Base-by-base conservation (phyloP, 2,888 invertebrate species). In the Dolomedes plantarius region DNA sequence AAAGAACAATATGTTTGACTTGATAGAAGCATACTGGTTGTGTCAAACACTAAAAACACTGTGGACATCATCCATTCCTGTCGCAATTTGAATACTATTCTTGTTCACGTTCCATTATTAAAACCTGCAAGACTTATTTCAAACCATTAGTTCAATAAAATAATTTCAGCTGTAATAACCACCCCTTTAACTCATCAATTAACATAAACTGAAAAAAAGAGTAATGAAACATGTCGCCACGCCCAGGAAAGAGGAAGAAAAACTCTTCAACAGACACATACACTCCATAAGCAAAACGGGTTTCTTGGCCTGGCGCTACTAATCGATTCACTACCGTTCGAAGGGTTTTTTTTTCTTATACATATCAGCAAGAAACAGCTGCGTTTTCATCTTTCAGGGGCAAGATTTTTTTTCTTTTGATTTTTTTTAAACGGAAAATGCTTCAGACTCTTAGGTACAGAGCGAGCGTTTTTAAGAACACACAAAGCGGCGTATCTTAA, bases 341-440 rank as follows among this genome's bases (percentile, higher is more conserved):
- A 80, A 67, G 68, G 81, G 41, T 23, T 68, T 81, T 73, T 81
- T 81, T n/a, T n/a, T n/a, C n/a, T n/a, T n/a, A n/a, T n/a, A n/a
- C n/a, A n/a, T n/a, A 81, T 81, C 74, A n/a, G 62, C 23, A 36
- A 5, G 36, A 16, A 68, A 74, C 81, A 81, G 81, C 81, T 81
- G 81, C 74, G 50, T 39, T 67, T 81, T 80, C 81, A 65, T 81
- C 73, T 81, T 67, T 67, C 62, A 65, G 50, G n/a, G n/a, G n/a
- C n/a, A n/a, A 74, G 6, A 46, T 79, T 72, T 79, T 72, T 71
- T 79, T 62, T 62, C n/a, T n/a, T n/a, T n/a, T n/a, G n/a, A n/a
- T 19, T 27, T 71, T 79, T 72, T 19, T 62, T 16, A 76, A 71
- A 62, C 28, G 72, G 65, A 36, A 65, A 16, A 64, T n/a, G 29